Conservation (phyloP, 2,113 vertebrate genomes). For the Paramormyrops kingsleyae region DNA sequence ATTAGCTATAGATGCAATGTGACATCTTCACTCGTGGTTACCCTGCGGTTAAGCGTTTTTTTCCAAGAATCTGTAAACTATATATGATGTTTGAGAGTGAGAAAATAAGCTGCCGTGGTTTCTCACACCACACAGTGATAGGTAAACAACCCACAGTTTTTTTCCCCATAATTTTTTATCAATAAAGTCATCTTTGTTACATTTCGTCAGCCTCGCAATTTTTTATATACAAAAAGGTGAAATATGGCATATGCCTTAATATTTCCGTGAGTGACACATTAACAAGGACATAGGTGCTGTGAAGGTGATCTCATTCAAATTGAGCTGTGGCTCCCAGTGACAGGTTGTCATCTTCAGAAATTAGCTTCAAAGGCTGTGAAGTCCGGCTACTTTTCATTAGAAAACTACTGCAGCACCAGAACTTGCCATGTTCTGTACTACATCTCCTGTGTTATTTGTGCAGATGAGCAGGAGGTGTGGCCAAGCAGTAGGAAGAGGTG, state of each 20-base stretch:
- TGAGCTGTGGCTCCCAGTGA: not conserved
- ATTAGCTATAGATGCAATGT: not conserved
- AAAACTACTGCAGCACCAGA: not conserved
- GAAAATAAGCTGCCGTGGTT: not conserved
- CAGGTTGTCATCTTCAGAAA: not conserved
- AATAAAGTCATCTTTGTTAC: not conserved
- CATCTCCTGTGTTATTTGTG: not conserved
- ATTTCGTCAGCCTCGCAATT: not conserved
- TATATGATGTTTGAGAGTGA: not conserved
- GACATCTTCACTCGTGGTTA: not conserved
- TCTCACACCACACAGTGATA: not conserved
- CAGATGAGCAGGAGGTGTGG: not conserved
- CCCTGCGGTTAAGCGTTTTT: not conserved
- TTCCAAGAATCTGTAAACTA: conserved; percentile 2
- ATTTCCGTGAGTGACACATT: not conserved
- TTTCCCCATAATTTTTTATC: not conserved
- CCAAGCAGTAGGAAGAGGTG: not conserved
- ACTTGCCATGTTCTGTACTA: too few species aligned
- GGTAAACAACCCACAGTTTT: not conserved
- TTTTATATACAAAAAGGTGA: not conserved
- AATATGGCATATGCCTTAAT: not conserved
- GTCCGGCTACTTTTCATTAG: not conserved
- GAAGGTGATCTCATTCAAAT: not conserved
- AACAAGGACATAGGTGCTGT: not conserved
- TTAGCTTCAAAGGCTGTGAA: not conserved